A percentile compares a stretch with the other conserved stretches of the same genome.
Evolutionary conservation across 2,797 vertebrate genomes (phyloP).

Genomic region (Ctenosaura bakeri): DNA sequence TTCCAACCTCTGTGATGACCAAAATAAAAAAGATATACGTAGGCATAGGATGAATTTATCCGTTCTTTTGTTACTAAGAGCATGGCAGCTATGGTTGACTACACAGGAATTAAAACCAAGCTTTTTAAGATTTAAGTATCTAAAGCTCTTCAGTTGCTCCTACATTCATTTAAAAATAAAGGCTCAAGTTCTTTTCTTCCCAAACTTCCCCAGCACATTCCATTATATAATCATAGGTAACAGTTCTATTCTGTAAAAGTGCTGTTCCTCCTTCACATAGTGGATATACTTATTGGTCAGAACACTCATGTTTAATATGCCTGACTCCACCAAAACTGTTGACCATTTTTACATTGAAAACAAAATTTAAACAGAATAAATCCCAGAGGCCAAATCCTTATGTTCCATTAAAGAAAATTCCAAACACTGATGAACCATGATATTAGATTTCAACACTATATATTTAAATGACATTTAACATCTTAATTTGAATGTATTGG

Average conservation of each 20-base stretch:
- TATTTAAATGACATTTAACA: constrained; percentile 58
- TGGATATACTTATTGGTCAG: background rate
- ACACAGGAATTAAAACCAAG: too few relatives aligned
- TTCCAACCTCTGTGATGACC: too few relatives aligned
- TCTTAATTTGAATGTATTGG: constrained; percentile 58
- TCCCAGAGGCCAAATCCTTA: constrained; percentile 45
- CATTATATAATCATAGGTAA: background rate
- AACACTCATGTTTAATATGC: constrained; percentile 8
- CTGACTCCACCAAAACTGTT: constrained; percentile 38
- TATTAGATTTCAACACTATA: constrained; percentile 59
- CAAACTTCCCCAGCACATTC: background rate
- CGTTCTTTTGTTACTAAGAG: too few relatives aligned
- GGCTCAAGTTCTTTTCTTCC: background rate
- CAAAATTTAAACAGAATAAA: constrained; percentile 45
- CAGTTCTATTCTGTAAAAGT: background rate
- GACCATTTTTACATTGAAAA: constrained; percentile 38
- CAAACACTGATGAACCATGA: constrained; percentile 58
- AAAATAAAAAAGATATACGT: too few relatives aligned
- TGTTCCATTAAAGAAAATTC: constrained; percentile 59
- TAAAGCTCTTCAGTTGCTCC: background rate
- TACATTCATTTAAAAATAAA: background rate
- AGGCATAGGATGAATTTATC: too few relatives aligned
- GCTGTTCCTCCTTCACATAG: accelerated
- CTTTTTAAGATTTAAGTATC: background rate
- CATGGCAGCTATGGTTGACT: too few relatives aligned